A percentile compares a stretch with the other conserved stretches of the same genome.
These are phyloP conservation scores for Tanypteryx hageni DNA, from an alignment of 2,888 invertebrate species.

Conservation along the genomic window DNA sequence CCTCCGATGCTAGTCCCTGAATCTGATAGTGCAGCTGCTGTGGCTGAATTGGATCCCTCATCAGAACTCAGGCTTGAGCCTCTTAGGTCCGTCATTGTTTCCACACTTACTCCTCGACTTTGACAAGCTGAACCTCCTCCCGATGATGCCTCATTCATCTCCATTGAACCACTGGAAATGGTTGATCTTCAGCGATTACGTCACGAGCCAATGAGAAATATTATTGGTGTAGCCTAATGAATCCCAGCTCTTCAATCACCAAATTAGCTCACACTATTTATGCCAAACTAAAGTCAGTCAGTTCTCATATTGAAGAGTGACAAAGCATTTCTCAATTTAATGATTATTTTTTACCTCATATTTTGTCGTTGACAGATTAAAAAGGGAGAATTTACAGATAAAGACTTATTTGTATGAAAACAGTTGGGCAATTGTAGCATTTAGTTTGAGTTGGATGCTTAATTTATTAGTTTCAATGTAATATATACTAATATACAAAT, in stretches of 20 bases:
- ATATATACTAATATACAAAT: no score
- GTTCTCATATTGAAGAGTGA: no score
- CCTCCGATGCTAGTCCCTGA: neutral
- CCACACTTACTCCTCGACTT: conserved; percentile 79
- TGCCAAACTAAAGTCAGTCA: neutral
- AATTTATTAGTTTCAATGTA: no score
- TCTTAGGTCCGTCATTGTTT: conserved; percentile 78
- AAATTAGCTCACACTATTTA: conserved; percentile 7
- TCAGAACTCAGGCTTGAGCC: conserved; percentile 83
- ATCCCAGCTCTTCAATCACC: conserved; percentile 23
- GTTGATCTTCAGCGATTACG: conserved; percentile 30
- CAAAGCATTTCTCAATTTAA: no score
- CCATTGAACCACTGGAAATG: conserved; percentile 80
- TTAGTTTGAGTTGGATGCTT: no score
- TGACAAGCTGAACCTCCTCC: conserved; percentile 26
- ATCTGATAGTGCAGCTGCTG: neutral
- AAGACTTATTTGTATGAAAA: no score
- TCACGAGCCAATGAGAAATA: conserved; percentile 79
- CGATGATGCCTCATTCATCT: conserved; percentile 80
- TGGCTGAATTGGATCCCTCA: conserved; percentile 74
- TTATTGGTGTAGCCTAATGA: neutral
- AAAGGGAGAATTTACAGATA: no score
- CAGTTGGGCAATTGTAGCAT: no score
- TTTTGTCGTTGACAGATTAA: no score
- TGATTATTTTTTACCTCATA: no score